Base-by-base conservation (phyloP, 2,797 vertebrate species). In the Lophius americanus region DNA sequence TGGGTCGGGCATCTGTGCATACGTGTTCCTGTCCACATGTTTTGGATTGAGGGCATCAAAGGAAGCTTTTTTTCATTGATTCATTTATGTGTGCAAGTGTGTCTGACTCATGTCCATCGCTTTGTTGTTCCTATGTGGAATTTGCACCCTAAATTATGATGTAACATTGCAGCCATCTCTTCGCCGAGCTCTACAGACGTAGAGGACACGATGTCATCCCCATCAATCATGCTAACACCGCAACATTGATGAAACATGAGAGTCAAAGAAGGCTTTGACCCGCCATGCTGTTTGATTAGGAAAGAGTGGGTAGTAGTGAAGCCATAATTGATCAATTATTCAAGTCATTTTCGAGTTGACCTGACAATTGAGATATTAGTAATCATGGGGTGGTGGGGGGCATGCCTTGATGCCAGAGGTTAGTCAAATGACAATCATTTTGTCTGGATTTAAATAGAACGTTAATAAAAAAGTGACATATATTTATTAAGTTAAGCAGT, bases 301-400 rank as follows among this genome's bases (percentile, higher is more conserved):
- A 62, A 63, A 67, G 73, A 61, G 38, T 66, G 43, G 56, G 55
- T 14, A 33, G 37, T 51, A 73, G 81, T 72, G 6, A 64, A 74
- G 64, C 58, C 63, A 61, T 76, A 68, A 83, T 65, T 76, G 72
- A 81, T 83, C 69, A 60, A 79, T 88, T 85, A 73, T 84, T 76
- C 55, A 37, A 32, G 60, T 36, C 4, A 33, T 73, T 73, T 73
- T 69, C 67, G 36, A 79, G 79, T 72, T 60, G 57, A 69, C 67
- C 48, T 70, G 68, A 56, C 70, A 51, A 60, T 63, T 57, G 64
- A 64, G 70, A 57, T 35, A 63, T 60, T n/a, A 51, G 36, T 64
- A 50, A 57, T 54, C 41, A 51, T 44, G 4, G 12, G 36, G 54
- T 23, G 23, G 12, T 33, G 35, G 53, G 59, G 61, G 43, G 51